These are phyloP conservation scores for Kryptolebias marmoratus DNA, from an alignment of 2,113 vertebrate genomes.

Conservation along the genomic window DNA sequence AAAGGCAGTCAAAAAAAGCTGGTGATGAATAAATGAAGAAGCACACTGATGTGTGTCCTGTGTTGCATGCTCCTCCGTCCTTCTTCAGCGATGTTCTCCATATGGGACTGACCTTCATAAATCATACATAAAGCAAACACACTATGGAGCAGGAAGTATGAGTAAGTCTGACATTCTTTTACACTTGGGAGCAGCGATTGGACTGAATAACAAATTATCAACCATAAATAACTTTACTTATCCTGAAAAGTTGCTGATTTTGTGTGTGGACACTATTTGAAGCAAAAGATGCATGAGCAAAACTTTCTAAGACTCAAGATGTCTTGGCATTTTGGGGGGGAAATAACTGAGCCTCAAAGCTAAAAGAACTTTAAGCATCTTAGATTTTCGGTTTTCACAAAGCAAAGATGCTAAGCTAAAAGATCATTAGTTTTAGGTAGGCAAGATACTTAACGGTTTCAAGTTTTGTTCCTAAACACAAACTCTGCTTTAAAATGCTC, in stretches of 20 bases:
- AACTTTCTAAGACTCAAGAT: slow-evolving; percentile 24
- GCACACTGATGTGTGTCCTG: slow-evolving; percentile 22
- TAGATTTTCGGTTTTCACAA: neutral
- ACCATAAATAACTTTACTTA: neutral
- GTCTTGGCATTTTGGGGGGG: slow-evolving; percentile 1
- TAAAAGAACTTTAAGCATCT: slow-evolving; percentile 1
- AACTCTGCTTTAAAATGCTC: neutral
- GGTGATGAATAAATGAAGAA: slow-evolving; percentile 47
- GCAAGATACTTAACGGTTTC: neutral
- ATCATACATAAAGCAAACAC: slow-evolving; percentile 9
- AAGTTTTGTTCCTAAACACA: neutral
- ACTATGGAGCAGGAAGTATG: slow-evolving; percentile 15
- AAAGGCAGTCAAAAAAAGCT: slow-evolving; percentile 26
- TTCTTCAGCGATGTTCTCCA: slow-evolving; percentile 25
- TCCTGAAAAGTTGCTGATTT: slow-evolving; percentile 16
- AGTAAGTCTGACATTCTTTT: neutral
- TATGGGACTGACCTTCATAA: slow-evolving; percentile 48
- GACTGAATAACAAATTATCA: neutral
- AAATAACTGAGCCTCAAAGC: slow-evolving; percentile 12
- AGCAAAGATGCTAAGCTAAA: neutral
- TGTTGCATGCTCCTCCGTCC: slow-evolving; percentile 9
- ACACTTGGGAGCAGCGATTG: no score
- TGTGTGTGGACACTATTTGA: slow-evolving; percentile 8
- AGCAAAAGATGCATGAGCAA: slow-evolving; percentile 15
- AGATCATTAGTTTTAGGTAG: neutral